These are phyloP conservation scores for Leucophora obtusa DNA, from an alignment of 2,888 invertebrate genomes.

Conservation along the genomic window DNA sequence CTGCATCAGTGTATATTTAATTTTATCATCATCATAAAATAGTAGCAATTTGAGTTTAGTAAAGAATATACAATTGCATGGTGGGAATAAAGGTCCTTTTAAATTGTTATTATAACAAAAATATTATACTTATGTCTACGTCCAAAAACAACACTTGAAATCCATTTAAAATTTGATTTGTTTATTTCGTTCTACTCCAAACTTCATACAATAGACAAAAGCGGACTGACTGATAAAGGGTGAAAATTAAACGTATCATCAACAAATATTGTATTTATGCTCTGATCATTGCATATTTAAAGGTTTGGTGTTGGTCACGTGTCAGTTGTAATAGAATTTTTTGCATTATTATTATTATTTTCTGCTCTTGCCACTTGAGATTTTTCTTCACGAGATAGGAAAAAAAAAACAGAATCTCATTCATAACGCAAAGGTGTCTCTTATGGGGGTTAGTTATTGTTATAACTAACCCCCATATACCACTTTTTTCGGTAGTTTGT, in stretches of 20 bases:
- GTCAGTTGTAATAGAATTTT: slow-evolving; percentile 52
- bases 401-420: slow-evolving; percentile 28
- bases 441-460: slow-evolving; percentile 35
- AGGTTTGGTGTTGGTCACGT: slow-evolving; percentile 52
- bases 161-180: slow-evolving; percentile 65
- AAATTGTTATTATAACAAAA: slow-evolving; percentile 47
- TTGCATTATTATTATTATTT: slow-evolving; percentile 5
- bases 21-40: slow-evolving; percentile 6
- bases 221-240: slow-evolving; percentile 32
- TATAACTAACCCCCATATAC: not conserved
- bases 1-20: no score
- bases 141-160: slow-evolving; percentile 61
- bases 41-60: slow-evolving; percentile 39
- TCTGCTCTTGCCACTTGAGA: slow-evolving; percentile 52
- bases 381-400: slow-evolving; percentile 19
- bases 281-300: slow-evolving; percentile 29
- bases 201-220: slow-evolving; percentile 2
- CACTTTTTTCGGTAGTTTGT: slow-evolving; percentile 58
- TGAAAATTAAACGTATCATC: slow-evolving; percentile 64
- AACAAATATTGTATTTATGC: slow-evolving; percentile 17
- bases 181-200: slow-evolving; percentile 50
- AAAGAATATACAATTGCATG: slow-evolving; percentile 36
- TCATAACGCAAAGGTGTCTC: slow-evolving; percentile 50
- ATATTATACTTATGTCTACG: slow-evolving; percentile 46
- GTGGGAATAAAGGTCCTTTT: slow-evolving; percentile 21